phyloP scores from a whole-genome alignment of 1,140 invertebrate species.

The Pseudomyrmex cubaensis region DNA sequence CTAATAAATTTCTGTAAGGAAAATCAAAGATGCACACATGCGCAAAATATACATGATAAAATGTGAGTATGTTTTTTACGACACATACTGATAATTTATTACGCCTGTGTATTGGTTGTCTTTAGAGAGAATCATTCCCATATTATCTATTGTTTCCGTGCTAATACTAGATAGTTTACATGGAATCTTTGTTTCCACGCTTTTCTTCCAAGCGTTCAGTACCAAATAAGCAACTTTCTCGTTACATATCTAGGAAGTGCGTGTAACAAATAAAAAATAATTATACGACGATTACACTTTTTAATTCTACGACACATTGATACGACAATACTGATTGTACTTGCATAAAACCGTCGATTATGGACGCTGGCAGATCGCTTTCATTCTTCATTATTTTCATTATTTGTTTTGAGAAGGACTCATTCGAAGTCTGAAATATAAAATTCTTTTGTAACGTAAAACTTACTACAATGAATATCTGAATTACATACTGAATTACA shows the following conservation, averaged over 20 bases:
- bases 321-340: constrained; percentile 14
- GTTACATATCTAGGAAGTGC: constrained; percentile 7
- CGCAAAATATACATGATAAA: too few species aligned
- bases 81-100: constrained; percentile 67
- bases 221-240: constrained; percentile 21
- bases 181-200: constrained; percentile 21
- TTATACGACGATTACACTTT: not conserved
- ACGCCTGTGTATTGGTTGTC: constrained; percentile 51
- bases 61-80: not conserved
- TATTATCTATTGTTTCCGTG: constrained; percentile 38
- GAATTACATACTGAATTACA: not conserved
- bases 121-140: constrained; percentile 51
- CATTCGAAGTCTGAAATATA: constrained; percentile 42
- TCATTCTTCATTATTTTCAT: constrained; percentile 50
- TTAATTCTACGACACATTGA: not conserved
- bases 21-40: too few species aligned
- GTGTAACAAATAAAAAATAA: not conserved
- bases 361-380: not conserved
- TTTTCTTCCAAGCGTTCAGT: constrained; percentile 8
- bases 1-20: too few species aligned
- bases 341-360: constrained; percentile 30
- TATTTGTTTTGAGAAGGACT: constrained; percentile 17
- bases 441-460: not conserved
- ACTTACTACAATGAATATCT: too few species aligned
- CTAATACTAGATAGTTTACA: constrained; percentile 46